Percentiles rank a stretch among this genome's conserved stretches.
Conservation (phyloP, 2,888 invertebrate genomes). For the Agrochola lychnidis region DNA sequence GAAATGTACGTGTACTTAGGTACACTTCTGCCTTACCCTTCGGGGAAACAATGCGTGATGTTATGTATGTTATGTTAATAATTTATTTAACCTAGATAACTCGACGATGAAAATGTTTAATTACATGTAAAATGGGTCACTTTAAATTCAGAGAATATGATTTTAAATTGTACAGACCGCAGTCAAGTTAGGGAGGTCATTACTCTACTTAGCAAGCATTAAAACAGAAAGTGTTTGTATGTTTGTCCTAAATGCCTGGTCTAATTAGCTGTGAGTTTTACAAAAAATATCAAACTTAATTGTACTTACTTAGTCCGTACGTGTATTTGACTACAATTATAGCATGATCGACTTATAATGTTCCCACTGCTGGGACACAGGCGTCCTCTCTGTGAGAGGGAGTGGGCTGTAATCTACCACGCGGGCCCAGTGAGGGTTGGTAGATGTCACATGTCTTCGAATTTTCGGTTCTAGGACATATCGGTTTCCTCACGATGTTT, state of each 20-base stretch:
- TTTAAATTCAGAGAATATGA: neutral
- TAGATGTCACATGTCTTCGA: too few relatives aligned
- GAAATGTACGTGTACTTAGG: too few relatives aligned
- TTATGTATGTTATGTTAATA: neutral
- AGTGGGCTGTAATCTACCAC: too few relatives aligned
- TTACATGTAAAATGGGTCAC: neutral
- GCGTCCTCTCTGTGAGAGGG: too few relatives aligned
- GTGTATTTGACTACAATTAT: too few relatives aligned
- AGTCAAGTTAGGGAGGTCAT: neutral
- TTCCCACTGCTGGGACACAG: too few relatives aligned
- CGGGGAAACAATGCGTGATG: neutral
- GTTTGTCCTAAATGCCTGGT: neutral
- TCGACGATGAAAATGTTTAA: too few relatives aligned
- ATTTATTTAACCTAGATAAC: too few relatives aligned
- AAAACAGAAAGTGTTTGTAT: neutral
- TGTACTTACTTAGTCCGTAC: neutral
- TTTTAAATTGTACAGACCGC: neutral
- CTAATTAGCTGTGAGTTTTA: conserved; percentile 1
- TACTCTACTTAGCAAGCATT: neutral
- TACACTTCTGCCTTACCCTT: neutral
- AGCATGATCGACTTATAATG: too few relatives aligned
- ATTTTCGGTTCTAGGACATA: too few relatives aligned
- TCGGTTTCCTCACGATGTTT: too few relatives aligned
- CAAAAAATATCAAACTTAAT: neutral
- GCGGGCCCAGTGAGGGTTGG: too few relatives aligned